phyloP scores from a whole-genome alignment of 2,888 invertebrate species.

The Eurois occulta region DNA sequence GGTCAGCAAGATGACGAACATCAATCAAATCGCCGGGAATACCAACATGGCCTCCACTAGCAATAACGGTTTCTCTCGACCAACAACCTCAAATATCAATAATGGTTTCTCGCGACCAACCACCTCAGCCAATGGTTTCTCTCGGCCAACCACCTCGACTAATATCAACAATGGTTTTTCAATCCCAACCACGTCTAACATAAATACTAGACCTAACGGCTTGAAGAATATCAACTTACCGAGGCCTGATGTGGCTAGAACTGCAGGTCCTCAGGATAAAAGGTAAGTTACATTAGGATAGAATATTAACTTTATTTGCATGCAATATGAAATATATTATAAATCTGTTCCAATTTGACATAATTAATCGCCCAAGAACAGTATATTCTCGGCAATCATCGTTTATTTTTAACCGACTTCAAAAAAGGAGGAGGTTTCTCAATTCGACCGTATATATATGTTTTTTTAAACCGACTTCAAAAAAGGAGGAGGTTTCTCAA shows the following conservation, averaged over 20 bases:
- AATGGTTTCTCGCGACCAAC: slow-evolving; percentile 24
- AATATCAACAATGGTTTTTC: slow-evolving; percentile 32
- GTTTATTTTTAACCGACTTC: no score
- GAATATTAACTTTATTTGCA: background rate
- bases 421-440: no score
- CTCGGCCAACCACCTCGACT: slow-evolving; percentile 3
- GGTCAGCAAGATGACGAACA: slow-evolving; percentile 39
- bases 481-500: no score
- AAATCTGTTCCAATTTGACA: background rate
- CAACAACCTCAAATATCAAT: slow-evolving; percentile 42
- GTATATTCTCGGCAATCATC: background rate
- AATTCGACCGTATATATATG: no score
- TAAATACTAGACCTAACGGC: slow-evolving; percentile 52
- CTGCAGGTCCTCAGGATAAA: slow-evolving; percentile 18
- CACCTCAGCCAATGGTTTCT: slow-evolving; percentile 30
- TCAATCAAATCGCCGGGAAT: slow-evolving; percentile 9
- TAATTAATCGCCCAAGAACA: background rate
- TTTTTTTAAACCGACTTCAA: no score
- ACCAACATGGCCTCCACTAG: slow-evolving; percentile 53
- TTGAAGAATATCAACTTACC: slow-evolving; percentile 59
- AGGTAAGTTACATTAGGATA: slow-evolving; percentile 34
- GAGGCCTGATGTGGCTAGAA: slow-evolving; percentile 19
- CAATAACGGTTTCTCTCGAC: slow-evolving; percentile 37
- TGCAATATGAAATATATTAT: background rate
- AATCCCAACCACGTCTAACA: slow-evolving; percentile 23